These are phyloP conservation scores for Sebastes alutus DNA, from an alignment of 2,797 vertebrate species.

Conservation along the genomic window DNA sequence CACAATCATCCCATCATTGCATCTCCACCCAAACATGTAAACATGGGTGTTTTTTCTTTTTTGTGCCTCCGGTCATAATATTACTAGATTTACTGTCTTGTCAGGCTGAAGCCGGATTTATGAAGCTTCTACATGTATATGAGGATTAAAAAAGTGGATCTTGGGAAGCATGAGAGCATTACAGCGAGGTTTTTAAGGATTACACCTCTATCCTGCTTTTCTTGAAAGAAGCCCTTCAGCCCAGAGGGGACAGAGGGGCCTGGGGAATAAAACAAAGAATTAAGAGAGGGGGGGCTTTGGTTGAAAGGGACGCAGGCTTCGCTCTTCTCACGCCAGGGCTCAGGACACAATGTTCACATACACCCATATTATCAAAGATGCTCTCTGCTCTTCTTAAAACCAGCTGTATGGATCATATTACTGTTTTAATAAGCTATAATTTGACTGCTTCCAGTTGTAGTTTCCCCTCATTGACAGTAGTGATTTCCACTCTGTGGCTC, in stretches of 20 bases:
- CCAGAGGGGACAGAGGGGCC: constrained; percentile 43
- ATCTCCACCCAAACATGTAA: constrained; percentile 37
- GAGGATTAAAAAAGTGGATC: constrained; percentile 81
- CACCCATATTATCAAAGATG: not conserved
- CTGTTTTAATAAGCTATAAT: not conserved
- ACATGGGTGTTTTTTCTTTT: constrained; percentile 14
- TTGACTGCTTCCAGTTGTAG: not conserved
- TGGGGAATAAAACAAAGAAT: constrained; percentile 72
- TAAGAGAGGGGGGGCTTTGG: constrained; percentile 45
- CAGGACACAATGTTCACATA: not conserved
- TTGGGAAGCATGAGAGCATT: constrained; percentile 80
- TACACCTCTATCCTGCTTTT: constrained; percentile 82
- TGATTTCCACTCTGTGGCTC: not conserved
- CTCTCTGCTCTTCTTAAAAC: not conserved
- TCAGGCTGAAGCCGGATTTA: constrained; percentile 74
- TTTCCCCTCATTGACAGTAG: not conserved
- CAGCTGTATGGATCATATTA: not conserved
- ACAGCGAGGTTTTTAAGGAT: constrained; percentile 81
- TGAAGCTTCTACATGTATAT: constrained; percentile 79
- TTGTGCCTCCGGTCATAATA: constrained; percentile 37
- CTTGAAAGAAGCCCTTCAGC: constrained; percentile 77
- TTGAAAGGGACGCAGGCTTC: constrained; percentile 34
- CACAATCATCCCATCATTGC: constrained; percentile 12
- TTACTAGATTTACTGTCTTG: constrained; percentile 73
- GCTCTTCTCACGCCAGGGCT: constrained; percentile 34